A percentile compares a stretch with the other conserved stretches of the same genome.
phyloP scores from a whole-genome alignment of 2,113 vertebrate genomes.

The Elachura formosa region DNA sequence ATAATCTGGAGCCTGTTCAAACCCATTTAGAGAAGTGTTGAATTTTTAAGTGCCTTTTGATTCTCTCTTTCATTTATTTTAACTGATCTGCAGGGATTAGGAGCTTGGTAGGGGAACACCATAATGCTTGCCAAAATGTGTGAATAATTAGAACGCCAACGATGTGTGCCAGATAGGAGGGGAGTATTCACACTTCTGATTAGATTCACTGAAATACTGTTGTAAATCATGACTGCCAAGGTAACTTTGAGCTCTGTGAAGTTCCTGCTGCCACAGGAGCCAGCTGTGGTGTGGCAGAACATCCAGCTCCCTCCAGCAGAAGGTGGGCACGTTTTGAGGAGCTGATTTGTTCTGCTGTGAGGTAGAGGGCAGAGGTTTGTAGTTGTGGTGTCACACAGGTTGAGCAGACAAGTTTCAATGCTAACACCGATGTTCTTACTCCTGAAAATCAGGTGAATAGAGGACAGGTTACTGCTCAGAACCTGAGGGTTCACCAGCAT shows the following conservation, averaged over 20 bases:
- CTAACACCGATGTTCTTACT: neutral
- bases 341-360: neutral
- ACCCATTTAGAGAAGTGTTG: conserved; percentile 87
- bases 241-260: conserved; percentile 7
- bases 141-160: conserved; percentile 91
- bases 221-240: conserved; percentile 87
- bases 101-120: conserved; percentile 87
- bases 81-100: conserved; percentile 97
- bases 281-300: neutral
- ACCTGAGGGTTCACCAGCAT: neutral
- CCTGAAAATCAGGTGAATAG: neutral
- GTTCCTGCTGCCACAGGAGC: neutral
- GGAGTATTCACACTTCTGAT: conserved; percentile 92
- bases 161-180: conserved; percentile 87
- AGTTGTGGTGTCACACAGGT: neutral
- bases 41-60: conserved; percentile 90
- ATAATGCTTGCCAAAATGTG: conserved; percentile 91
- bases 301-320: neutral
- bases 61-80: conserved; percentile 97
- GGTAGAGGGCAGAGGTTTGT: neutral
- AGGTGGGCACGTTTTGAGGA: neutral
- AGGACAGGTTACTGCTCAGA: neutral
- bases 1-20: conserved; percentile 86
- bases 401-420: neutral
- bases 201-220: conserved; percentile 87